These are phyloP conservation scores for Dysidea cf. avara DNA, from an alignment of 37 sponge, comb jelly and placozoan species.

Conservation along the genomic window DNA sequence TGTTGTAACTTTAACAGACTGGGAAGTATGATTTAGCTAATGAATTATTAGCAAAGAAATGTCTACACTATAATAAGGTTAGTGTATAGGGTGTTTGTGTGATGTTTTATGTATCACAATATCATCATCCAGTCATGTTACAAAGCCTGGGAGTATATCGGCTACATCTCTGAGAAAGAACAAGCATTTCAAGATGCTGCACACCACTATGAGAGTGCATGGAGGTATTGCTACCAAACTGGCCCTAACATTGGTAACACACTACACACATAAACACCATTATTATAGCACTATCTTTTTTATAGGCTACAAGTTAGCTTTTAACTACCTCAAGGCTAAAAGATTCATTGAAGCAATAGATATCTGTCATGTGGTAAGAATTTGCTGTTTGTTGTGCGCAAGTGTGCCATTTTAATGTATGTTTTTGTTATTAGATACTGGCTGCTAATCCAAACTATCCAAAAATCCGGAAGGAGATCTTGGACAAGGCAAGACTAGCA, in stretches of 20 bases:
- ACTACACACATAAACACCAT: not conserved
- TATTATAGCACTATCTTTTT: not conserved
- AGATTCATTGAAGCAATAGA: conserved; percentile 85
- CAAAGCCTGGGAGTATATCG: conserved; percentile 95
- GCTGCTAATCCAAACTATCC: conserved; percentile 87
- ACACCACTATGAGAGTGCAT: conserved; percentile 88
- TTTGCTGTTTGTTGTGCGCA: too few relatives aligned
- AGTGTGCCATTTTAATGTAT: too few relatives aligned
- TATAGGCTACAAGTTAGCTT: conserved; percentile 90
- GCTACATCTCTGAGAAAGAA: conserved; percentile 92
- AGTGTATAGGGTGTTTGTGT: too few relatives aligned
- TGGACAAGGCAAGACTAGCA: conserved; percentile 87
- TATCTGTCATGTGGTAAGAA: conserved; percentile 84
- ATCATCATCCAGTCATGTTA: conserved; percentile 67
- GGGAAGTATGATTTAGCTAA: conserved; percentile 91
- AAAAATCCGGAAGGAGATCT: conserved; percentile 84
- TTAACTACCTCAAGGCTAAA: conserved; percentile 93
- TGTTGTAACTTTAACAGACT: conserved; percentile 16
- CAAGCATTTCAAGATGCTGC: conserved; percentile 91
- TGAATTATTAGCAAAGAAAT: conserved; percentile 80
- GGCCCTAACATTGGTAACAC: conserved; percentile 81
- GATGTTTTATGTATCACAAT: too few relatives aligned
- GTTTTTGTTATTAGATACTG: conserved; percentile 29
- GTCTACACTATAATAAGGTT: conserved; percentile 75
- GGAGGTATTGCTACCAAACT: conserved; percentile 74